These are phyloP conservation scores for Meloidogyne floridensis DNA, from an alignment of 1,140 invertebrate species.

Conservation along the genomic window DNA sequence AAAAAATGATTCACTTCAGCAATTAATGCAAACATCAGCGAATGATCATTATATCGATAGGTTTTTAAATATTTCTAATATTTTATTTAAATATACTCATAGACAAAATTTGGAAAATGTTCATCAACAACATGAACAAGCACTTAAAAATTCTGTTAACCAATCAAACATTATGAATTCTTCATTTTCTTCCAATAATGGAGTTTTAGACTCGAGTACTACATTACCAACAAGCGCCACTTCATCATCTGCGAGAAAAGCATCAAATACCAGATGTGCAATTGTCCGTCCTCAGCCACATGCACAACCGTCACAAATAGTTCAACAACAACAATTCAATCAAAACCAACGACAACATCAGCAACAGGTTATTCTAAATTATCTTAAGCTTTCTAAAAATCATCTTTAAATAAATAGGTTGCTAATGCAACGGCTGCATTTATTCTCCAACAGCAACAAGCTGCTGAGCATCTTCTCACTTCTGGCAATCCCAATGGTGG, in stretches of 20 bases:
- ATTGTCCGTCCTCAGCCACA: slow-evolving; percentile 28
- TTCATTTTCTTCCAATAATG: slow-evolving; percentile 20
- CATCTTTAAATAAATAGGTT: background rate
- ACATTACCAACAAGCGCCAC: background rate
- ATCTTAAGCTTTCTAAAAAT: background rate
- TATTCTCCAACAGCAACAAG: slow-evolving; percentile 23
- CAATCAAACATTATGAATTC: slow-evolving; percentile 8
- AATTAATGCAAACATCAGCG: slow-evolving; percentile 20
- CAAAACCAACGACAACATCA: slow-evolving; percentile 19
- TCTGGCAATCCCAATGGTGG: background rate
- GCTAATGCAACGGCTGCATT: slow-evolving; percentile 12
- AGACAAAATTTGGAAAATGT: background rate
- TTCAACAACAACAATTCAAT: slow-evolving; percentile 18
- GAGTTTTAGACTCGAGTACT: background rate
- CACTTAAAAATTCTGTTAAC: slow-evolving; percentile 5
- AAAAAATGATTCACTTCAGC: slow-evolving; percentile 17
- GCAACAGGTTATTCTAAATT: slow-evolving; percentile 15
- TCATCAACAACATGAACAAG: background rate
- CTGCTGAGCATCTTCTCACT: slow-evolving; percentile 16
- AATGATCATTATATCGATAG: slow-evolving; percentile 23
- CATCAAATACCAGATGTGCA: slow-evolving; percentile 26
- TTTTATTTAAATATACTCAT: background rate
- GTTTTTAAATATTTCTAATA: background rate
- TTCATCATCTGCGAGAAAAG: slow-evolving; percentile 16
- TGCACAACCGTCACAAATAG: background rate